Evolutionary conservation across 2,113 vertebrate genomes (phyloP).

Genomic region (Varanus salvator): DNA sequence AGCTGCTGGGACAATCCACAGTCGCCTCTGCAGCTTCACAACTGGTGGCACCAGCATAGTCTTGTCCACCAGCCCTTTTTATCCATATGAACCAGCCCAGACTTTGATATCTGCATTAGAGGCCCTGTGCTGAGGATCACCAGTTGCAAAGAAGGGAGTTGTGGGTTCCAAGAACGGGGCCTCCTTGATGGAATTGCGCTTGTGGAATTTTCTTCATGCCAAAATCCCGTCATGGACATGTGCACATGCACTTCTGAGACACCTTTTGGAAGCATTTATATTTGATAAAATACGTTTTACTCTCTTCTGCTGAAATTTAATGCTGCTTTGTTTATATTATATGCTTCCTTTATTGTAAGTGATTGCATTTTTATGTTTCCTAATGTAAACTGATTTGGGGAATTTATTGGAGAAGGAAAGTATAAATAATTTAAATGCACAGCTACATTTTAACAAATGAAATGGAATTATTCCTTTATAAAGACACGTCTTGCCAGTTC

Average conservation of each 20-base stretch:
- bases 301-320: no score
- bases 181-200: neutral
- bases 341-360: no score
- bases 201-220: neutral
- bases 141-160: neutral
- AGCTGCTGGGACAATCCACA: no score
- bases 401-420: neutral
- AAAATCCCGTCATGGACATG: no score
- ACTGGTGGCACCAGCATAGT: no score
- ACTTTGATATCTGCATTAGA: no score
- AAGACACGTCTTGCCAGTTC: neutral
- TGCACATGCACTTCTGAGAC: neutral
- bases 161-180: neutral
- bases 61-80: no score
- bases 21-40: no score
- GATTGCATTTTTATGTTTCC: no score
- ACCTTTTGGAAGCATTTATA: neutral
- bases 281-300: neutral
- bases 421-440: neutral
- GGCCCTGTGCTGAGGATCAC: no score
- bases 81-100: neutral
- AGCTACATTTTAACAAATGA: neutral
- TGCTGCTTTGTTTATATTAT: no score
- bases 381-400: neutral
- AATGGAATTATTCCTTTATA: neutral